These are phyloP conservation scores for Vireo griseus DNA, from an alignment of 2,797 vertebrate genomes.

Conservation along the genomic window DNA sequence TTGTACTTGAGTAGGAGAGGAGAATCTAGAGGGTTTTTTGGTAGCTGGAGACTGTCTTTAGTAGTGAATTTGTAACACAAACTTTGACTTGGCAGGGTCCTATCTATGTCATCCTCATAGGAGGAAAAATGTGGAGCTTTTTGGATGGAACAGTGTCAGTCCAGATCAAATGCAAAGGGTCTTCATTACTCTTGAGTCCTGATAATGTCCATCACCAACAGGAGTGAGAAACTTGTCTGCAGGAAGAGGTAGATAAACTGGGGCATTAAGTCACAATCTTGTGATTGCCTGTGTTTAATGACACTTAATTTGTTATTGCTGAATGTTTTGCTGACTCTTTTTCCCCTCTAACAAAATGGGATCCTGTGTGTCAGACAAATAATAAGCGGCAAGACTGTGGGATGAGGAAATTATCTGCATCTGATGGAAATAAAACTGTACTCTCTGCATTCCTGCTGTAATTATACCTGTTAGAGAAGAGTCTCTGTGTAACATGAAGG, in stretches of 20 bases:
- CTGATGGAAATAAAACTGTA: constrained; percentile 1
- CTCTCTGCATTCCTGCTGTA: constrained; percentile 21
- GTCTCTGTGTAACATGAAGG: not conserved
- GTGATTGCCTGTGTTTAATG: not conserved
- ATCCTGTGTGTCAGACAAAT: not conserved
- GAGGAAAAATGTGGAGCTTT: not conserved
- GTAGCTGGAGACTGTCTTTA: not conserved
- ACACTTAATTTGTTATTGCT: constrained; percentile 7
- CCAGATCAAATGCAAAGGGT: not conserved
- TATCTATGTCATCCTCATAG: not conserved
- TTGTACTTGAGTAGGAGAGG: not conserved
- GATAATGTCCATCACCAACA: fast-evolving
- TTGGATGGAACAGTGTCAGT: not conserved
- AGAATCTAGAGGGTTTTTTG: not conserved
- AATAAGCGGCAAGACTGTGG: not conserved
- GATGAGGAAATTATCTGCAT: not conserved
- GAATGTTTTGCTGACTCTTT: not conserved
- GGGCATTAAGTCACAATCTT: not conserved
- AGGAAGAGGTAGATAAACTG: not conserved
- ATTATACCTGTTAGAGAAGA: constrained; percentile 19
- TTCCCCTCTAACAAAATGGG: not conserved
- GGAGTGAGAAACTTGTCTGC: not conserved
- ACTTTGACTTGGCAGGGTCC: not conserved
- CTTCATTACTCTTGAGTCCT: not conserved
- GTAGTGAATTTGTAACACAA: not conserved